Evolutionary conservation across 2,888 invertebrate genomes (phyloP).

Genomic region (Sphecodes monilicornis): DNA sequence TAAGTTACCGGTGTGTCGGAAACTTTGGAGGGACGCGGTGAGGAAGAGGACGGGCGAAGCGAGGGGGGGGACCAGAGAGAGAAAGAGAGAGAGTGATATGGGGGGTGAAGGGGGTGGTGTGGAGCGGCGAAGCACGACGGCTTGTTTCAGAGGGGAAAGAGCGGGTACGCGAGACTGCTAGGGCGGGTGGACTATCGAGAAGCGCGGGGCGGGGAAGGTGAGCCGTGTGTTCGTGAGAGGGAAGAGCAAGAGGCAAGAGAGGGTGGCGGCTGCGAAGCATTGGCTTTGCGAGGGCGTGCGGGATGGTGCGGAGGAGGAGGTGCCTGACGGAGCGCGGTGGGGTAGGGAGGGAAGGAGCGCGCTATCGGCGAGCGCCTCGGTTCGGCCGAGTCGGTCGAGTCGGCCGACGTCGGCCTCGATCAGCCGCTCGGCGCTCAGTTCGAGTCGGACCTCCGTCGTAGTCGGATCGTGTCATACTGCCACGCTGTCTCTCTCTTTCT

Average conservation of each 20-base stretch:
- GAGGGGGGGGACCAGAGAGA: background rate
- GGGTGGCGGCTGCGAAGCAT: conserved; percentile 39
- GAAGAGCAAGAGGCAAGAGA: conserved; percentile 57
- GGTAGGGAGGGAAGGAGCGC: conserved; percentile 45
- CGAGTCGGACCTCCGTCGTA: conserved; percentile 80
- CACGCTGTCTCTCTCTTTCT: conserved; percentile 69
- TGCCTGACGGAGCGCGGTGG: background rate
- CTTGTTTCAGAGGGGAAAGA: conserved; percentile 58
- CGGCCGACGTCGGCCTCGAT: conserved; percentile 76
- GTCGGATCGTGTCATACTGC: conserved; percentile 71
- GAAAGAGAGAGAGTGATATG: conserved; percentile 1
- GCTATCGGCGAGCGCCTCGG: conserved; percentile 69
- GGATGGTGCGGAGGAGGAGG: background rate
- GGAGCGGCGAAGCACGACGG: conserved; percentile 41
- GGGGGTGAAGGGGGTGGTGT: background rate
- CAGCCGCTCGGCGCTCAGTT: conserved; percentile 79
- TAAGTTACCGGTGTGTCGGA: conserved; percentile 69
- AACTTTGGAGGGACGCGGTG: conserved; percentile 60
- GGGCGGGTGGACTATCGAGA: conserved; percentile 24
- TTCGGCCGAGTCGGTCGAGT: conserved; percentile 63
- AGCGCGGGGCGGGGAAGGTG: conserved; percentile 45
- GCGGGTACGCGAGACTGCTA: conserved; percentile 56
- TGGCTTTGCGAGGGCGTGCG: conserved; percentile 14
- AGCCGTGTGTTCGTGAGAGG: conserved; percentile 39
- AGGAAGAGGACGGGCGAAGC: background rate